Percentiles rank a stretch among this genome's conserved stretches.
Evolutionary conservation across 2,113 vertebrate genomes (phyloP).

Genomic region (Lanius ludovicianus): DNA sequence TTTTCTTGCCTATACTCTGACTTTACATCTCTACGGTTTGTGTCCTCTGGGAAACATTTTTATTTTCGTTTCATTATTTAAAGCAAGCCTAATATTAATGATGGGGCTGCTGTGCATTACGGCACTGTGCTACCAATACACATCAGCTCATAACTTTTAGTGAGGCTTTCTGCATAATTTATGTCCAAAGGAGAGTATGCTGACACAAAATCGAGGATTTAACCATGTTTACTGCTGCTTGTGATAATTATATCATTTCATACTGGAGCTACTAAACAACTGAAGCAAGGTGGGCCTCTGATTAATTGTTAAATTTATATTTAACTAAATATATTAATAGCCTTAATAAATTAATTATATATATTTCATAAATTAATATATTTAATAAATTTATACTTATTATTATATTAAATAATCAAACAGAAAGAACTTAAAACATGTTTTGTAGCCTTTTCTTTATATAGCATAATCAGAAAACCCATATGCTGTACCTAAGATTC

Average conservation of each 20-base stretch:
- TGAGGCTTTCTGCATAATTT: conserved; percentile 23
- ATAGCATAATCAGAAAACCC: neutral
- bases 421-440: neutral
- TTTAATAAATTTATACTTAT: no score
- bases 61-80: conserved; percentile 57
- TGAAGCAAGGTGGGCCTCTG: neutral
- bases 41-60: conserved; percentile 8
- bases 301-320: neutral
- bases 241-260: neutral
- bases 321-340: no score
- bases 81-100: conserved; percentile 24
- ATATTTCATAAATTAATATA: no score
- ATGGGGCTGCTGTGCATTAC: neutral
- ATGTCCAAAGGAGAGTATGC: neutral
- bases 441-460: neutral
- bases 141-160: neutral
- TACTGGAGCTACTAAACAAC: neutral
- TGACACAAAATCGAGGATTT: conserved; percentile 1
- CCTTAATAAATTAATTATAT: no score
- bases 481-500: neutral
- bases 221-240: neutral
- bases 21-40: neutral
- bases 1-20: neutral
- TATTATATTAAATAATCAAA: neutral
- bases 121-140: neutral